Conservation (phyloP, 2,797 vertebrate genomes). For the Danionella dracula region DNA sequence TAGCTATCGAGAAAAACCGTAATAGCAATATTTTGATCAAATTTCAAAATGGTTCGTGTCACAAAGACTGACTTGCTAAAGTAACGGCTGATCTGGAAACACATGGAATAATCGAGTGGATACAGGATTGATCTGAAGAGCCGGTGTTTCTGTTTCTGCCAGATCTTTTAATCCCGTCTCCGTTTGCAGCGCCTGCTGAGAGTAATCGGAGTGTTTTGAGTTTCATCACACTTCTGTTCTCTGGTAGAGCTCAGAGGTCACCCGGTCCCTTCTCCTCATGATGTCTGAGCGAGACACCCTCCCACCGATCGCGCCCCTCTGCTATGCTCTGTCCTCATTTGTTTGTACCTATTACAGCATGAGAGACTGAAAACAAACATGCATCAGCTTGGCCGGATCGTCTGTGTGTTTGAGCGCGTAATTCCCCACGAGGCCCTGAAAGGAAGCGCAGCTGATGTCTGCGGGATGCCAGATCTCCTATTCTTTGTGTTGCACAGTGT, state of each 20-base stretch:
- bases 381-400: constrained; percentile 20
- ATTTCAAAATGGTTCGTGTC: no score
- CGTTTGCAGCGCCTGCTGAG: constrained; percentile 23
- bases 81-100: neutral
- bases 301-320: constrained; percentile 25
- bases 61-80: no score
- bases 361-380: constrained; percentile 39
- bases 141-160: neutral
- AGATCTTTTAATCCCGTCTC: constrained; percentile 25
- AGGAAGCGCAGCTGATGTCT: constrained; percentile 28
- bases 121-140: neutral
- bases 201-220: constrained; percentile 42
- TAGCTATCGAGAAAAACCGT: no score
- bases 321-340: constrained; percentile 21
- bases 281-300: constrained; percentile 21
- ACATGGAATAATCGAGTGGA: neutral
- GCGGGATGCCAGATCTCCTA: neutral
- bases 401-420: neutral
- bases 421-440: constrained; percentile 21
- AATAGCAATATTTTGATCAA: no score
- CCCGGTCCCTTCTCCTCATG: constrained; percentile 24
- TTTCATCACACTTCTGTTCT: constrained; percentile 39
- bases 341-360: constrained; percentile 32
- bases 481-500: neutral
- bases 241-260: constrained; percentile 24